Percentiles rank a stretch among this genome's conserved stretches.
Evolutionary conservation across 2,888 invertebrate genomes (phyloP).

Genomic region (Urechis unicinctus): DNA sequence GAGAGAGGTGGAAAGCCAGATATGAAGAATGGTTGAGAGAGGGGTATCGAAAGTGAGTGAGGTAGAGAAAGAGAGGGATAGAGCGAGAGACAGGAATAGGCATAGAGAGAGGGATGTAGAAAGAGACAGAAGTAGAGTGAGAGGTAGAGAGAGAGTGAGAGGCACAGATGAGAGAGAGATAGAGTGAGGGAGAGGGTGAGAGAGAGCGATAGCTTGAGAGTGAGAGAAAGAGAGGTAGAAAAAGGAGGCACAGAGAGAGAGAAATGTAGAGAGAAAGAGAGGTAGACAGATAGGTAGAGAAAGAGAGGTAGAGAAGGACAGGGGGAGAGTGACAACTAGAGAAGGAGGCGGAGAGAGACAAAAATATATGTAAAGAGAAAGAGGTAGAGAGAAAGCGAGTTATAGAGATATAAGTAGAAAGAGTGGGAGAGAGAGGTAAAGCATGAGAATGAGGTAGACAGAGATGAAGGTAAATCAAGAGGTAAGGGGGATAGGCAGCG

Average conservation of each 20-base stretch:
- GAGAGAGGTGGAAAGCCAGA: background rate
- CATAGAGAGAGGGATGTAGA: background rate
- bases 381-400: no score
- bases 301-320: background rate
- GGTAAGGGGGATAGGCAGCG: no score
- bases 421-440: no score
- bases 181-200: background rate
- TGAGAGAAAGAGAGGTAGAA: background rate
- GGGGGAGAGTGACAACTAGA: background rate
- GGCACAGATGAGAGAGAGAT: slow-evolving; percentile 5
- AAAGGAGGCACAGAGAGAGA: background rate
- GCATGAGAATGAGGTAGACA: background rate
- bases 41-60: background rate
- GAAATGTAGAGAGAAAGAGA: background rate
- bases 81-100: background rate
- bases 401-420: no score
- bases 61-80: background rate
- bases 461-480: background rate
- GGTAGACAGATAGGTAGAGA: background rate
- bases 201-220: background rate
- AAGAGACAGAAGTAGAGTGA: background rate
- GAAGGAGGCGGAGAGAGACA: background rate
- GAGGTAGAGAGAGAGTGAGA: background rate
- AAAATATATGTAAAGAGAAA: no score
- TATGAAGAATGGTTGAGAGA: slow-evolving; percentile 1